Percentiles rank a stretch among this genome's conserved stretches.
phyloP scores from a whole-genome alignment of 2,888 invertebrate species.

The Pardosa pseudoannulata region DNA sequence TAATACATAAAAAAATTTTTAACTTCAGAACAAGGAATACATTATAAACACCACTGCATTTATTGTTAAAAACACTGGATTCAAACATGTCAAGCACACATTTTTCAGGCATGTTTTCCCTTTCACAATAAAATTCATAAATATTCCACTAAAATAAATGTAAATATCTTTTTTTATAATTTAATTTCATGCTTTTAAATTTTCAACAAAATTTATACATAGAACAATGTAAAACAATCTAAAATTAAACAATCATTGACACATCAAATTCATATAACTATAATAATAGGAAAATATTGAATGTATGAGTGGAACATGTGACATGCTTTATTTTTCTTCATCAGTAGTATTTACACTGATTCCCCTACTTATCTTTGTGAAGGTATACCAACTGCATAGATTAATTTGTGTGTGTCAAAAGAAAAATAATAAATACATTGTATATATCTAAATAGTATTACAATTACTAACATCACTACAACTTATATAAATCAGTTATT shows the following conservation, averaged over 20 bases:
- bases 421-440: conserved; percentile 70
- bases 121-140: neutral
- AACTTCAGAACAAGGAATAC: conserved; percentile 13
- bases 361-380: conserved; percentile 13
- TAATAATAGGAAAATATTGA: neutral
- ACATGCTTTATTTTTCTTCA: conserved; percentile 3
- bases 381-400: conserved; percentile 30
- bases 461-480: conserved; percentile 60
- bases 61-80: neutral
- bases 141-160: neutral
- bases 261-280: neutral
- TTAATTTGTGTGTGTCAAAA: conserved; percentile 55
- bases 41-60: conserved; percentile 17
- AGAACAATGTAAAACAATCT: neutral
- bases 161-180: neutral
- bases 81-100: conserved; percentile 15
- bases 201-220: neutral
- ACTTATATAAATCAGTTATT: conserved; percentile 66
- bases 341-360: conserved; percentile 20
- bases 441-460: conserved; percentile 58
- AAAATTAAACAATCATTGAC: neutral
- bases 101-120: neutral
- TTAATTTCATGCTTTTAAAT: neutral
- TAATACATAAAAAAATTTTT: conserved; percentile 15
- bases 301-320: neutral